Evolutionary conservation across 1,140 invertebrate genomes (phyloP).

Genomic region (Orius laevigatus): DNA sequence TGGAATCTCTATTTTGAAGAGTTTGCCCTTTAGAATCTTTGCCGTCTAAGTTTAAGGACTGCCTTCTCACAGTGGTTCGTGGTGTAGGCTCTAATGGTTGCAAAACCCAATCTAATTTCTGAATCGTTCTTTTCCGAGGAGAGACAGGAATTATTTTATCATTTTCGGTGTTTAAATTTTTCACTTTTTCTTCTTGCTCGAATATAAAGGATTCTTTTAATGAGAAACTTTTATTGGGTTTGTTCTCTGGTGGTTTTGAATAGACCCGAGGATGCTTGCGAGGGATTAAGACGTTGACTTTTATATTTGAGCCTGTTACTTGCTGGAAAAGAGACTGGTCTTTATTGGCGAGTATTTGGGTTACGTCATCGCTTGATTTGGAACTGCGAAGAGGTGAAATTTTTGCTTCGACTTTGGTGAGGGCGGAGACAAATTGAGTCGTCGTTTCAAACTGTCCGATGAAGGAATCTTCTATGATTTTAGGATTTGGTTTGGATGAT

Average conservation of each 20-base stretch:
- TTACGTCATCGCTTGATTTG: not conserved
- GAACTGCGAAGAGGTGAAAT: conserved; percentile 10
- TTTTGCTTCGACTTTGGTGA: conserved; percentile 6
- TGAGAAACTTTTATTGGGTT: not conserved
- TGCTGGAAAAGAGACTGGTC: not conserved
- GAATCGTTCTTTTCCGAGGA: not conserved
- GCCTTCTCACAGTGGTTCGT: not conserved
- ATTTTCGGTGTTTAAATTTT: not conserved
- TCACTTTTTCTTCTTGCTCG: not conserved
- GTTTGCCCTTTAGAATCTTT: too few species aligned
- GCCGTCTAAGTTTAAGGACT: not conserved
- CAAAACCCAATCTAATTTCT: not conserved
- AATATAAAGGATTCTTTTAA: not conserved
- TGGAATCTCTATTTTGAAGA: too few species aligned
- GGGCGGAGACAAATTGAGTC: conserved; percentile 12
- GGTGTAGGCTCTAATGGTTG: not conserved
- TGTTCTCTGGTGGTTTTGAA: not conserved
- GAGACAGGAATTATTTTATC: not conserved
- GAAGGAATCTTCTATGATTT: conserved; percentile 11
- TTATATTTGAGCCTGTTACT: not conserved
- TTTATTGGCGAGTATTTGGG: not conserved
- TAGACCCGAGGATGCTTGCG: not conserved
- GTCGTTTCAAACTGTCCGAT: conserved; percentile 16
- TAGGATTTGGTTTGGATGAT: not conserved
- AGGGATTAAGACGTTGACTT: not conserved